Evolutionary conservation across 2,113 vertebrate species (phyloP), one percentile per base, ranked within the genome.

Genomic region (Corythornis cristatus): DNA sequence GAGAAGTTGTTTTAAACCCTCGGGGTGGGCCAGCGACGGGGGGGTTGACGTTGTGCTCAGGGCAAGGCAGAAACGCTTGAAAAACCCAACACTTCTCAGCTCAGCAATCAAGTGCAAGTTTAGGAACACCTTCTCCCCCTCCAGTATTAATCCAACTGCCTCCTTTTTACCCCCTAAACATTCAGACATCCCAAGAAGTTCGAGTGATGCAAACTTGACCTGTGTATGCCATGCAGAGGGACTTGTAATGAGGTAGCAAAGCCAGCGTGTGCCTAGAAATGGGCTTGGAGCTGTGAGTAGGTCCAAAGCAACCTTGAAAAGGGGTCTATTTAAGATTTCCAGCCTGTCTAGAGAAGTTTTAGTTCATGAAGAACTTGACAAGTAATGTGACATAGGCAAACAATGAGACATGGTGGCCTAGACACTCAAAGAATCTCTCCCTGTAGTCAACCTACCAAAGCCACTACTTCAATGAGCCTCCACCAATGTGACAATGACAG

Each of bases 391-490:
- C 12, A 21, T 2, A 4, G 31, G 4, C 20, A 65, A 85, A 13
- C 43, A 42, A 6, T 0, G 0, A 33, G 53, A 37, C 3, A 4
- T 1, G 12, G 46, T 35, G 28, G 16, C 8, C 12, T 14, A 26
- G 40, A 13, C 3, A 3, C 28, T 57, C 21, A n/a, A 3, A 53
- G 21, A 28, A 78, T 28, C n/a, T 45, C n/a, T 79, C 8, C 9
- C 9, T 15, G 19, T 5, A 28, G 28, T 31, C 17, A 48, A 8
- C 12, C 14, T 51, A 48, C 20, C 25, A 29, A 56, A 45, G 40
- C 10, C 20, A 29, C 64, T 16, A 15, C 46, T 16, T 15, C 21
- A 6, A 43, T 5, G 29, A 29, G 11, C 4, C 48, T 13, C 22
- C 35, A 15, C 5, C 45, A 23, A 12, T 0, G 0, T 7, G 12